Evolutionary conservation across 2,797 vertebrate genomes (phyloP).

Genomic region (Scolopax bukidnonensis): DNA sequence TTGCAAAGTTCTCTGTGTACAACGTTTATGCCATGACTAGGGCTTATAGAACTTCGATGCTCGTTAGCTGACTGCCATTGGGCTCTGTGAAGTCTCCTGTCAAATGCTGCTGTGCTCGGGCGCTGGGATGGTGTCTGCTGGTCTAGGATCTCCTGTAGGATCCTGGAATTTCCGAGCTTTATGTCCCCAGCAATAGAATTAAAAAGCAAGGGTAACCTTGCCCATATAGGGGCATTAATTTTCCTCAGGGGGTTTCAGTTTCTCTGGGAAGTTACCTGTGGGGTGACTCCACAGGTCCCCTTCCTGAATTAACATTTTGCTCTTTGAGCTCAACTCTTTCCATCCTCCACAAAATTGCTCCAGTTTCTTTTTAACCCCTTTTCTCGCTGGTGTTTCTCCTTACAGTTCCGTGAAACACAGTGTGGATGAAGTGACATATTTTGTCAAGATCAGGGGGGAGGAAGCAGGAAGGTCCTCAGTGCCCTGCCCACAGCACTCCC

Average conservation of each 20-base stretch:
- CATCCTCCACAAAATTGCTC: background rate
- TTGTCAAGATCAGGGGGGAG: background rate
- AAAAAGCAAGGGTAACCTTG: background rate
- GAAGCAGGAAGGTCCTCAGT: background rate
- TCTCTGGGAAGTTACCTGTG: background rate
- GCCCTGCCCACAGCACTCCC: background rate
- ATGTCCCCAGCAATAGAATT: background rate
- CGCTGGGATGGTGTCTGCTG: background rate
- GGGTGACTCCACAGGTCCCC: background rate
- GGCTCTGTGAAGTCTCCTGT: background rate
- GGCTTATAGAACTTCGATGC: rapidly evolving
- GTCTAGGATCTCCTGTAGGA: background rate
- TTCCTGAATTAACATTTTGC: background rate
- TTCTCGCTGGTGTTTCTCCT: background rate
- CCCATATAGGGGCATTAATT: background rate
- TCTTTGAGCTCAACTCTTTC: background rate
- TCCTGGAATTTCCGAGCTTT: rapidly evolving
- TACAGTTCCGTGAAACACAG: background rate
- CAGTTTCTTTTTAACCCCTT: background rate
- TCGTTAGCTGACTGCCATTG: rapidly evolving
- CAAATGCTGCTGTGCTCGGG: background rate
- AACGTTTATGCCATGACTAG: background rate
- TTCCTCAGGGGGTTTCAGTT: background rate
- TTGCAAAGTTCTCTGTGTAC: background rate
- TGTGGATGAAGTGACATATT: background rate